These are phyloP conservation scores for Maniola jurtina DNA, from an alignment of 1,140 invertebrate genomes.

Conservation along the genomic window DNA sequence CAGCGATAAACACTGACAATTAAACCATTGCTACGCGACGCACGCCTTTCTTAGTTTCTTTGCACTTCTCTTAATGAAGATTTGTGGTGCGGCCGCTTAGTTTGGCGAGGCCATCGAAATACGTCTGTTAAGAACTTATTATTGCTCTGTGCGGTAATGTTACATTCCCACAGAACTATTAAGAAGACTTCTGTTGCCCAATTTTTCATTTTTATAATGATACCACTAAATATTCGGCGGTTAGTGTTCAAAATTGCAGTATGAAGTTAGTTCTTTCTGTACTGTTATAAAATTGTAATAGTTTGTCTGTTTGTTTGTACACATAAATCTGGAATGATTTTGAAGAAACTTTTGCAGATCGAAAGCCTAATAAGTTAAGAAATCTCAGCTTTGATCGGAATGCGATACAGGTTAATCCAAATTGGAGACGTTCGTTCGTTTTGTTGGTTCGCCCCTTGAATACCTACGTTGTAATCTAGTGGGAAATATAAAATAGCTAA, in stretches of 20 bases:
- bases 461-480: too few species aligned
- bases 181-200: background rate
- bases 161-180: conserved; percentile 5
- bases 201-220: conserved; percentile 7
- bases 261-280: background rate
- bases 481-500: conserved; percentile 16
- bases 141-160: conserved; percentile 21
- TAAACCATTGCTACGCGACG: conserved; percentile 75
- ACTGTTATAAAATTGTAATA: too few species aligned
- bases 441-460: too few species aligned
- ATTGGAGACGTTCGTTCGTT: too few species aligned
- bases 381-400: too few species aligned
- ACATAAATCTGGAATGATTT: too few species aligned
- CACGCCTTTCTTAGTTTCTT: conserved; percentile 75
- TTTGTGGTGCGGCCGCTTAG: conserved; percentile 52
- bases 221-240: background rate
- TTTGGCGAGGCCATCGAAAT: conserved; percentile 34
- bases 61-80: conserved; percentile 70
- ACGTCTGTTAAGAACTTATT: conserved; percentile 26
- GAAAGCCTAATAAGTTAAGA: too few species aligned
- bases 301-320: too few species aligned
- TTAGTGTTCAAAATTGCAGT: background rate
- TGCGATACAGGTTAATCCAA: too few species aligned
- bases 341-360: too few species aligned
- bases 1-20: conserved; percentile 72